Percentiles rank a stretch among this genome's conserved stretches.
phyloP scores from a whole-genome alignment of 1,140 invertebrate genomes.

The Drosophila kepulauana region DNA sequence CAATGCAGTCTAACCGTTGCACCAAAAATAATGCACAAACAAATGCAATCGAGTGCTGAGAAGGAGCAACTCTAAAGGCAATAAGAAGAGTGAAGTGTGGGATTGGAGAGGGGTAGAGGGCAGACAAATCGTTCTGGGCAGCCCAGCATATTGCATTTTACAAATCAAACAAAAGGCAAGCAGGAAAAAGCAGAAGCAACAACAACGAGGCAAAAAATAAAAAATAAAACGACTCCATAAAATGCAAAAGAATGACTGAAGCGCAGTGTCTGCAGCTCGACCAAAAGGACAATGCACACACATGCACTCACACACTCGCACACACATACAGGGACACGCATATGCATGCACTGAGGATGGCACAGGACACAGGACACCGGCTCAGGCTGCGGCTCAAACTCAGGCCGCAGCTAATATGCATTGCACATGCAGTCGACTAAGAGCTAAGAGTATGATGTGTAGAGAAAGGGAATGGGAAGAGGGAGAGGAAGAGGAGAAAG shows the following conservation, averaged over 20 bases:
- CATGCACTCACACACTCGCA: background rate
- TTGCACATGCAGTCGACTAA: slow-evolving; percentile 69
- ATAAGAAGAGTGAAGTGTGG: slow-evolving; percentile 3
- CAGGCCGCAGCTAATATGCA: slow-evolving; percentile 72
- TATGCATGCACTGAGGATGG: slow-evolving; percentile 41
- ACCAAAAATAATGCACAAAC: slow-evolving; percentile 50
- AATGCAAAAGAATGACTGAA: slow-evolving; percentile 55
- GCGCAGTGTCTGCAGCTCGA: slow-evolving; percentile 53
- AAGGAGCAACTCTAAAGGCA: slow-evolving; percentile 10
- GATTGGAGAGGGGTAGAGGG: background rate
- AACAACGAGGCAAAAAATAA: background rate
- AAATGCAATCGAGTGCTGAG: slow-evolving; percentile 29
- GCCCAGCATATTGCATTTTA: slow-evolving; percentile 79
- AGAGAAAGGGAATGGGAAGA: background rate
- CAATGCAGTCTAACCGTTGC: slow-evolving; percentile 67
- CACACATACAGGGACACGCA: slow-evolving; percentile 17
- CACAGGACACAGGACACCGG: slow-evolving; percentile 51
- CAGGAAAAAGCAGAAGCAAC: slow-evolving; percentile 46
- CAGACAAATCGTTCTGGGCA: slow-evolving; percentile 41
- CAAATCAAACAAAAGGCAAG: slow-evolving; percentile 80
- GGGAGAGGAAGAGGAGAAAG: background rate
- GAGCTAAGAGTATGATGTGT: slow-evolving; percentile 26
- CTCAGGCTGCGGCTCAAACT: slow-evolving; percentile 21
- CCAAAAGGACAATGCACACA: slow-evolving; percentile 77
- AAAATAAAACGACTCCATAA: slow-evolving; percentile 45